phyloP scores from a whole-genome alignment of 2,888 invertebrate species.

The Lamellibrachia columna region DNA sequence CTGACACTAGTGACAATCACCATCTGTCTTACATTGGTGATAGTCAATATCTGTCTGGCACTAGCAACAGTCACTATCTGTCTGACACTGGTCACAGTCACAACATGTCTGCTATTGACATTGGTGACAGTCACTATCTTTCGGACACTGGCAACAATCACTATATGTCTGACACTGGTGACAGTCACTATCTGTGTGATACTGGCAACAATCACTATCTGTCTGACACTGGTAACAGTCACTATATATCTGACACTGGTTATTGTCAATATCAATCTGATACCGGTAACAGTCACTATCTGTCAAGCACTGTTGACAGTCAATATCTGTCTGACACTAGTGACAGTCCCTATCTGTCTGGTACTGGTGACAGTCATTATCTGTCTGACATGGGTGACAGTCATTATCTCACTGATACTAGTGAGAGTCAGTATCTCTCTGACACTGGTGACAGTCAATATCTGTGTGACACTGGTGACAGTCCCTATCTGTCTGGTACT shows the following conservation, averaged over 20 bases:
- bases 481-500: not conserved
- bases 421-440: not conserved
- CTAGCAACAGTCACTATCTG: too few relatives aligned
- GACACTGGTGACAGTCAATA: not conserved
- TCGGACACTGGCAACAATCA: too few relatives aligned
- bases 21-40: not conserved
- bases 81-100: too few relatives aligned
- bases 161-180: too few relatives aligned
- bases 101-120: too few relatives aligned
- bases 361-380: too few relatives aligned
- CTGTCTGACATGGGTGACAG: not conserved
- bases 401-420: not conserved
- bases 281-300: too few relatives aligned
- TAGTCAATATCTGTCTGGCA: not conserved
- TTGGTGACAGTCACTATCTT: not conserved
- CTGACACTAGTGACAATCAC: too few relatives aligned
- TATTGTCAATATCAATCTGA: too few relatives aligned
- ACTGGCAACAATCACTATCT: too few relatives aligned
- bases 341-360: not conserved
- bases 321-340: not conserved
- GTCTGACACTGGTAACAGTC: not conserved
- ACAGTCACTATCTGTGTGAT: too few relatives aligned
- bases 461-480: not conserved
- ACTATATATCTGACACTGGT: not conserved
- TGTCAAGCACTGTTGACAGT: not conserved